These are phyloP conservation scores for Orthosia incerta DNA, from an alignment of 2,888 invertebrate species.

Conservation along the genomic window DNA sequence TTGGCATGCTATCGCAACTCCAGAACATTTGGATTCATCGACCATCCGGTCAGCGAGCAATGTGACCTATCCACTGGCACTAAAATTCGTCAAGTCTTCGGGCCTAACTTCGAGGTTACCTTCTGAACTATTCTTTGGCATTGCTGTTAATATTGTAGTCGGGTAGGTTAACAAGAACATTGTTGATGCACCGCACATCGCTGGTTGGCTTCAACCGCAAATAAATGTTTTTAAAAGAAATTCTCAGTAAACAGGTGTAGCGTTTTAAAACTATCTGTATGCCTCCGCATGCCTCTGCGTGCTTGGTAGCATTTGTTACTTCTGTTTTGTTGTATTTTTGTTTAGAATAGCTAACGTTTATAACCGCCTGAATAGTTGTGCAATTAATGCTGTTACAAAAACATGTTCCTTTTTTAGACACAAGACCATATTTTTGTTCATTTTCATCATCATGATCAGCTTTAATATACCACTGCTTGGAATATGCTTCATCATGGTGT, in stretches of 20 bases:
- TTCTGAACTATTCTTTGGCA: conserved; percentile 2
- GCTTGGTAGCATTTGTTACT: neutral
- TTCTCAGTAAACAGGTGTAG: conserved; percentile 20
- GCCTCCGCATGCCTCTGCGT: too few species aligned
- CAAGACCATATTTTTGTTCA: neutral
- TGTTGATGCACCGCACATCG: conserved; percentile 46
- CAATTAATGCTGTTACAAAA: neutral
- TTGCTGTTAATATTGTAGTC: conserved; percentile 1
- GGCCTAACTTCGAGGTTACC: neutral
- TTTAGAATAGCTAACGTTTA: neutral
- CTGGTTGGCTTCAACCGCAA: conserved; percentile 21
- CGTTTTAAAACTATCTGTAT: conserved; percentile 20
- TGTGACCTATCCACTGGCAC: neutral
- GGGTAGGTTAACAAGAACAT: conserved; percentile 47
- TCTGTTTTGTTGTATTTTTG: neutral
- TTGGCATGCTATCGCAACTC: neutral
- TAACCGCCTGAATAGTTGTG: neutral
- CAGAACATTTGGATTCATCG: neutral
- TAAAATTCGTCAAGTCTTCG: neutral
- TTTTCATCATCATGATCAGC: neutral
- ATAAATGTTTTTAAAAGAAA: conserved; percentile 35
- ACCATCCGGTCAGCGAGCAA: neutral
- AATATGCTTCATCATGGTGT: too few species aligned
- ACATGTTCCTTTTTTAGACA: neutral
- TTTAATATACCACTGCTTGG: too few species aligned